Conservation (phyloP, 2,113 vertebrate genomes). For the Plestiodon gilberti region DNA sequence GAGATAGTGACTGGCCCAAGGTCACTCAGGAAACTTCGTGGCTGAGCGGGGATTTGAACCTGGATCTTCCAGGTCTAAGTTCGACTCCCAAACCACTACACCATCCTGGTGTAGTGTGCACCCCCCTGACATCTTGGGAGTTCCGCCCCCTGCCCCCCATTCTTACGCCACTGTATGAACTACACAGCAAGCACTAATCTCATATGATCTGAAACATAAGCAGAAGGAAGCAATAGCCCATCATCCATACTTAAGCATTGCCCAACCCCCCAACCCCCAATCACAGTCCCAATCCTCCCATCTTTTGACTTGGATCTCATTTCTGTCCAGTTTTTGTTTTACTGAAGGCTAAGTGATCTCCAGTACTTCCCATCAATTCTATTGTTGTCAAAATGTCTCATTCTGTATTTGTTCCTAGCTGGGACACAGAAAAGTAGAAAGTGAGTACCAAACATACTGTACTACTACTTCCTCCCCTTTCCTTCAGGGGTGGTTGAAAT, state of each 20-base stretch:
- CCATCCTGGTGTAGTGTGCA: too few relatives aligned
- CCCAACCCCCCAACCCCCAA: not conserved
- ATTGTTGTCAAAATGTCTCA: not conserved
- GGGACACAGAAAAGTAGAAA: not conserved
- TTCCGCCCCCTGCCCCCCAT: too few relatives aligned
- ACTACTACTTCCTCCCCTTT: not conserved
- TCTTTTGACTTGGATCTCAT: not conserved
- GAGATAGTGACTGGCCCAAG: too few relatives aligned
- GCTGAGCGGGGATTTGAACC: too few relatives aligned
- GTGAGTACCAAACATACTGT: not conserved
- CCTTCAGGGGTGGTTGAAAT: not conserved
- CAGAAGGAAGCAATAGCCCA: too few relatives aligned
- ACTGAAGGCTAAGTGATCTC: not conserved
- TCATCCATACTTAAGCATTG: too few relatives aligned
- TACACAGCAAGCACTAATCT: too few relatives aligned
- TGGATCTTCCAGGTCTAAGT: too few relatives aligned
- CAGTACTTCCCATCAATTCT: not conserved
- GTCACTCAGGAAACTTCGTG: too few relatives aligned
- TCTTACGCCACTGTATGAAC: too few relatives aligned
- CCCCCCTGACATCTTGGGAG: too few relatives aligned
- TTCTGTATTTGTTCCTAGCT: not conserved
- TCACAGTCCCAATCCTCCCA: not conserved
- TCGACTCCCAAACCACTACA: too few relatives aligned
- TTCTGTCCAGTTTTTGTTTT: not conserved
- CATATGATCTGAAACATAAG: not conserved